Evolutionary conservation across 2,113 vertebrate genomes (phyloP).

Genomic region (Centropristis striata): DNA sequence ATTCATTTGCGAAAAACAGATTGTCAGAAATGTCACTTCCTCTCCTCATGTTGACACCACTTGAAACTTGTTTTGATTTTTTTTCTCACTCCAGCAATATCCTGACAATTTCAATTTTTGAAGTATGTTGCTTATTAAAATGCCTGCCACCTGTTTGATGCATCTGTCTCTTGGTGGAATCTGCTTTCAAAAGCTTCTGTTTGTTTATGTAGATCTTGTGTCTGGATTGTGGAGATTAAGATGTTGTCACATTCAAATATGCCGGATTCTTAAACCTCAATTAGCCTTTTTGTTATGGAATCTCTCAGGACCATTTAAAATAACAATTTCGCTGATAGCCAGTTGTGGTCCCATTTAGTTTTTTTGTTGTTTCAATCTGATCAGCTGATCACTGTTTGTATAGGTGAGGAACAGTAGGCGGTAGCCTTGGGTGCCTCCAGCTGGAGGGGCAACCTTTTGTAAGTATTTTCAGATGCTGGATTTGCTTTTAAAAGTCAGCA

Average conservation of each 20-base stretch:
- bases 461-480: no score
- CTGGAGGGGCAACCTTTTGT: no score
- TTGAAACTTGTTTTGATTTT: conserved; percentile 18
- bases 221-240: neutral
- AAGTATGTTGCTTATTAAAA: conserved; percentile 13
- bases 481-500: no score
- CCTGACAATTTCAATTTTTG: neutral
- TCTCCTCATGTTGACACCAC: conserved; percentile 11
- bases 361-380: no score
- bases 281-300: neutral
- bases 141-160: conserved; percentile 23
- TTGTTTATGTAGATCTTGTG: neutral
- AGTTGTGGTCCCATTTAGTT: no score
- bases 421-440: no score
- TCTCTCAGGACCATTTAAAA: no score
- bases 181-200: neutral
- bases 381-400: neutral
- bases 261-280: neutral
- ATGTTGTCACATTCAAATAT: neutral
- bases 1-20: conserved; percentile 16
- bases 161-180: neutral
- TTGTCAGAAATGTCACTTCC: conserved; percentile 39
- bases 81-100: neutral
- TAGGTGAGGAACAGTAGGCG: no score
- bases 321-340: no score